A percentile compares a stretch with the other conserved stretches of the same genome.
These are phyloP conservation scores for Trichonephila inaurata DNA, from an alignment of 1,140 invertebrate species.

Conservation along the genomic window DNA sequence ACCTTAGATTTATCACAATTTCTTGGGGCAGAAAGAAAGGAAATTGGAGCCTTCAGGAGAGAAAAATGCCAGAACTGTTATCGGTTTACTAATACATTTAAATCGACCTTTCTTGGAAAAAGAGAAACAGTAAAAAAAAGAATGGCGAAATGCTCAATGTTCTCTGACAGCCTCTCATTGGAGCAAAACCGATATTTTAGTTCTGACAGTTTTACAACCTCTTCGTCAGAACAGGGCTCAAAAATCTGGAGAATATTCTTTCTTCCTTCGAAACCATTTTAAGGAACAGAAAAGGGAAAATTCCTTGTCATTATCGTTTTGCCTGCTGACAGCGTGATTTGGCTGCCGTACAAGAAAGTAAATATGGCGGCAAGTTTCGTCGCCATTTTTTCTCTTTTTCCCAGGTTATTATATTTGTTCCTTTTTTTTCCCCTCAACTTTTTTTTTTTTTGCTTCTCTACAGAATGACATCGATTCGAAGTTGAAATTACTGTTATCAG, in stretches of 20 bases:
- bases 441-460: too few species aligned
- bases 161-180: background rate
- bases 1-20: too few species aligned
- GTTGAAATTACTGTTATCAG: background rate
- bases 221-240: too few species aligned
- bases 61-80: background rate
- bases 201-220: background rate
- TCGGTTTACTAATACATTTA: conserved; percentile 16
- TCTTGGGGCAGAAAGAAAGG: too few species aligned
- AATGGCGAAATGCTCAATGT: background rate
- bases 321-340: conserved; percentile 13
- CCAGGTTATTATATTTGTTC: background rate
- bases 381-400: background rate
- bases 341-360: background rate
- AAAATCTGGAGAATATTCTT: too few species aligned
- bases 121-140: background rate
- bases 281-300: background rate
- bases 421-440: too few species aligned
- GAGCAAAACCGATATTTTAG: background rate
- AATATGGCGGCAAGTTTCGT: background rate
- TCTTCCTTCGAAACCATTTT: background rate
- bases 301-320: conserved; percentile 40
- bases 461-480: conserved; percentile 21
- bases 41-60: too few species aligned
- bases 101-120: background rate